Base-by-base conservation (phyloP, 2,113 vertebrate species). In the Lagopus leucura region DNA sequence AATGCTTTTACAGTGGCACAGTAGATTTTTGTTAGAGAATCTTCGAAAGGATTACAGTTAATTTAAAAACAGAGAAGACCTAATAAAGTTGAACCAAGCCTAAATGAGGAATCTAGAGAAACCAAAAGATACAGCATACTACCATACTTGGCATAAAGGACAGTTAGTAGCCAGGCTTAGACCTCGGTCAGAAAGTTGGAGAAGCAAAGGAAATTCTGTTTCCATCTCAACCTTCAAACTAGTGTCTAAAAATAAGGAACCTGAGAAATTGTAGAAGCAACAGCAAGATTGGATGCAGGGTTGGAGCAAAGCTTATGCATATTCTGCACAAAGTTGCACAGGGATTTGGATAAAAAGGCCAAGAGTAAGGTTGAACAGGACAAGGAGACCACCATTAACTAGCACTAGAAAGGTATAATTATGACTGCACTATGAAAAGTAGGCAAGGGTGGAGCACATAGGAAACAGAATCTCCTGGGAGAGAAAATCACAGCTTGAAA, bases 361-460 rank as follows among this genome's bases (percentile, higher is more conserved):
- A 57, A 22, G 2, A 92, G 1, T 50, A 65, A 78, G 36, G 11
- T 2, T 38, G 7, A 86, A 17, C 3, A 42, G 57, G 4, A 67
- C 0, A 0, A 4, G 3, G 5, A 38, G 2, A 47, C 57, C 17
- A 25, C 3, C 8, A 50, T 6, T 9, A 57, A n/a, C 11, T 20
- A 18, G 25, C 8, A 47, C 1, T 12, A 18, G 5, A 4, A 2
- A 84, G 17, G 10, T 21, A 74, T 60, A 77, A 30, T 58, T 65
- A 79, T 7, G 24, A 48, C 12, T 19, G 5, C 19, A 19, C 4
- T 25, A 20, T 6, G 5, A 79, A 60, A 71, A 40, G 0, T 18
- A 8, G n/a, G 4, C 24, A 40, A 58, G 2, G 3, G 8, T 5
- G 7, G 27, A 54, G 8, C 52, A 54, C 9, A 17, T 17, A 17